Evolutionary conservation across 2,113 vertebrate genomes (phyloP).

Genomic region (Erythrolamprus reginae): DNA sequence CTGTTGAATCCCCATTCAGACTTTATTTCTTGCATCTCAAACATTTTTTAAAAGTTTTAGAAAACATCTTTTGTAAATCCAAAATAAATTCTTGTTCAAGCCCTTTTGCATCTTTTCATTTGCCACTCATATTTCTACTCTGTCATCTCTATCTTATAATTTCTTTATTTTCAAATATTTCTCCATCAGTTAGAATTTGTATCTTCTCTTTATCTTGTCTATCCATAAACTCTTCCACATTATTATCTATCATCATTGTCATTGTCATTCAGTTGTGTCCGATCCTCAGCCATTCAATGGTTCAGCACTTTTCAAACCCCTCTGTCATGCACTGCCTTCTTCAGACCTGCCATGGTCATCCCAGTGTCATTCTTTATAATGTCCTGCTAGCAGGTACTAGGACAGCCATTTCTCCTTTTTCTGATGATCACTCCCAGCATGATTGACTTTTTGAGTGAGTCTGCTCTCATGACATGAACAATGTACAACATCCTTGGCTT

Average conservation of each 20-base stretch:
- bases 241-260: neutral
- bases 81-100: neutral
- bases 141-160: neutral
- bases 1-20: neutral
- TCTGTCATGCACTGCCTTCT: neutral
- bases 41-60: neutral
- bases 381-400: neutral
- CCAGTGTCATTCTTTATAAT: neutral
- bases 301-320: neutral
- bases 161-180: neutral
- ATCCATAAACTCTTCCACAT: neutral
- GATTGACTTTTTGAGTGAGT: neutral
- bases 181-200: neutral
- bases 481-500: neutral
- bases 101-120: neutral
- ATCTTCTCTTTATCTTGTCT: neutral
- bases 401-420: neutral
- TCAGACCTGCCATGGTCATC: neutral
- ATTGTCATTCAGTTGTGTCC: neutral
- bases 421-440: neutral
- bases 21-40: neutral
- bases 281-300: neutral
- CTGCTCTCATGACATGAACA: neutral
- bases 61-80: neutral
- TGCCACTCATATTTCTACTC: neutral